Conservation (phyloP, 1,140 invertebrate genomes). For the Achroia grisella region DNA sequence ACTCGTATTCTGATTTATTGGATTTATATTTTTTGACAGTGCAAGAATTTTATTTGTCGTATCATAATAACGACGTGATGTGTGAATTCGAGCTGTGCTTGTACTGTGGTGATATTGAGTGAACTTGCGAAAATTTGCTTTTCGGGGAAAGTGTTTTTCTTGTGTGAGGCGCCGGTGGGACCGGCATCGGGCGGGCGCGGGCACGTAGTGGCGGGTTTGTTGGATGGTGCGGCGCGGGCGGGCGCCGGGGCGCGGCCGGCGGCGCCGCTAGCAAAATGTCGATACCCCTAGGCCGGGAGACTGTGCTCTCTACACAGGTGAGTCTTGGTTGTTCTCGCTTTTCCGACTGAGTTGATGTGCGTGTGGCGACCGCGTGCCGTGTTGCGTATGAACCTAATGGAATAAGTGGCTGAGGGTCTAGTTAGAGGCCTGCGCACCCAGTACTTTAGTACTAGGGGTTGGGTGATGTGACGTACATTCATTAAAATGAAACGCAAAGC, state of each 20-base stretch:
- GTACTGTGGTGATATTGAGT: constrained; percentile 24
- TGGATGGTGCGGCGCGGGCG: constrained; percentile 62
- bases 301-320: constrained; percentile 64
- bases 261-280: constrained; percentile 70
- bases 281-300: constrained; percentile 69
- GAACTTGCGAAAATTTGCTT: constrained; percentile 24
- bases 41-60: constrained; percentile 7
- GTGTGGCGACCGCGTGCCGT: background rate
- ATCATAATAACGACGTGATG: constrained; percentile 30
- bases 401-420: constrained; percentile 5
- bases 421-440: background rate
- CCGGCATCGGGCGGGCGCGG: constrained; percentile 25
- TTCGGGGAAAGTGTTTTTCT: constrained; percentile 57
- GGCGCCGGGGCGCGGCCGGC: constrained; percentile 68
- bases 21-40: constrained; percentile 24
- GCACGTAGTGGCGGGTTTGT: constrained; percentile 51
- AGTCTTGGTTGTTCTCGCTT: constrained; percentile 27
- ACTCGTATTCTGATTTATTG: constrained; percentile 18
- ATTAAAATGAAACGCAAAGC: too few species aligned
- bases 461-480: too few species aligned
- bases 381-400: background rate
- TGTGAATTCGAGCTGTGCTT: constrained; percentile 20
- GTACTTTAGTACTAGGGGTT: too few species aligned
- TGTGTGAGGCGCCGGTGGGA: constrained; percentile 28
- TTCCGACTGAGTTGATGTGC: constrained; percentile 15